These are phyloP conservation scores for Calephelis perditalis DNA, from an alignment of 2,888 invertebrate species.

Conservation along the genomic window DNA sequence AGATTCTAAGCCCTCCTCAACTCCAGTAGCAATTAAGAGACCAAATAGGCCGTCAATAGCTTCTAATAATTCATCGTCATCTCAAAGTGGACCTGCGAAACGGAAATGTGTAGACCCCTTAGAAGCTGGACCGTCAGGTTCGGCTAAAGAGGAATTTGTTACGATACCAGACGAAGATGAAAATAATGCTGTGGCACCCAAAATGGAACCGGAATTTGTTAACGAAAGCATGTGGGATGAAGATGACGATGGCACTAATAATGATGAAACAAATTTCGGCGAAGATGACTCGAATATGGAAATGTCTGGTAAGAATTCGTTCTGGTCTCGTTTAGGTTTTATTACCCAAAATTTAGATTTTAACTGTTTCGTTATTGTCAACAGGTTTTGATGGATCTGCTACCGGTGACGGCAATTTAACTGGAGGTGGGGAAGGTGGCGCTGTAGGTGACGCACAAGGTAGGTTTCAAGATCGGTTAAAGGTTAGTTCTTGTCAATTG, in stretches of 20 bases:
- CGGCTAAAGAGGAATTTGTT: slow-evolving; percentile 73
- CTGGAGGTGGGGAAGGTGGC: slow-evolving; percentile 71
- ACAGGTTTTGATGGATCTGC: slow-evolving; percentile 72
- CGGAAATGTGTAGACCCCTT: slow-evolving; percentile 79
- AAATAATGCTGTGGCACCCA: slow-evolving; percentile 79
- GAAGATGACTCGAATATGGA: slow-evolving; percentile 83
- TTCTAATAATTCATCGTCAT: slow-evolving; percentile 78
- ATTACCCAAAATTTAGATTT: not conserved
- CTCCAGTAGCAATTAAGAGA: slow-evolving; percentile 80
- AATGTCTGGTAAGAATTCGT: slow-evolving; percentile 66
- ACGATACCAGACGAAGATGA: slow-evolving; percentile 75
- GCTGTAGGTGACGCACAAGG: slow-evolving; percentile 78
- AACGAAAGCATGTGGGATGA: slow-evolving; percentile 79
- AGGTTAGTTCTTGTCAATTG: slow-evolving; percentile 28
- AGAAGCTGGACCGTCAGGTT: slow-evolving; percentile 79
- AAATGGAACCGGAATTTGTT: slow-evolving; percentile 83
- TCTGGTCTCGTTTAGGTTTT: not conserved
- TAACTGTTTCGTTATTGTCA: not conserved
- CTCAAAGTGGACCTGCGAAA: slow-evolving; percentile 78
- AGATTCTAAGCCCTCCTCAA: slow-evolving; percentile 81
- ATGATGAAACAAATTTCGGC: slow-evolving; percentile 78
- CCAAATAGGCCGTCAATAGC: slow-evolving; percentile 81
- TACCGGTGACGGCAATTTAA: slow-evolving; percentile 71
- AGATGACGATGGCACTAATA: slow-evolving; percentile 80
- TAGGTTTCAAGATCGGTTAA: slow-evolving; percentile 56